Base-by-base conservation (phyloP, 2,888 invertebrate genomes). In the Hypomecis punctinalis region DNA sequence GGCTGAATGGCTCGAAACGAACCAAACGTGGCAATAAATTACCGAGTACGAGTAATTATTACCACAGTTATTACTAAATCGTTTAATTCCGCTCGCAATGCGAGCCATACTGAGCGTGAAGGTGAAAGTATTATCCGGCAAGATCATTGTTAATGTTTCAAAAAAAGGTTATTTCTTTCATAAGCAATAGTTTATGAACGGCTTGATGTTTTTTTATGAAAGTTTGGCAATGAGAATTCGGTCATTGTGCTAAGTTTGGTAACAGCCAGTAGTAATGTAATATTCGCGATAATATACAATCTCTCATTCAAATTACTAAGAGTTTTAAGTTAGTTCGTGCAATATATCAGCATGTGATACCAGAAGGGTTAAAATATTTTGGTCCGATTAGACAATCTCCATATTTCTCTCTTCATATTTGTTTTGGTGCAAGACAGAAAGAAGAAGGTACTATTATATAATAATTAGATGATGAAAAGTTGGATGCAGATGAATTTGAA, bases 41-140 rank as follows among this genome's bases (percentile, higher is more conserved):
- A 45, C 51, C 36, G 49, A 45, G 51, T 46, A 57, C 42, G 43
- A 51, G 56, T 43, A 54, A 52, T 53, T 35, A 63, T 63, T 52
- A 57, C n/a, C 37, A 53, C 37, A 54, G 46, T 53, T 35, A 63
- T 63, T 52, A 57, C n/a, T 42, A 53, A 52, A 53, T 57, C 62
- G 62, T 42, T 59, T 49, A 47, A 57, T 52, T 51, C 52, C 62
- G 56, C 49, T 48, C 43, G 49, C 49, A 48, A 58, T 49, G 42
- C 49, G 45, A 48, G 37, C 6, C 23, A 63, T 48, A 39, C 42
- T 40, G 65, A 61, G 58, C 58, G 66, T 55, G 66, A 58, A 66
- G 66, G 61, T 66, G 66, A 61, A 66, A 66, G 61, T 61, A 42
- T 52, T 61, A 65, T 58, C 48, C 46, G 42, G 43, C 59, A 40